A percentile compares a stretch with the other conserved stretches of the same genome.
phyloP scores from a whole-genome alignment of 2,113 vertebrate species.

The Forbesichthys papilliferus region DNA sequence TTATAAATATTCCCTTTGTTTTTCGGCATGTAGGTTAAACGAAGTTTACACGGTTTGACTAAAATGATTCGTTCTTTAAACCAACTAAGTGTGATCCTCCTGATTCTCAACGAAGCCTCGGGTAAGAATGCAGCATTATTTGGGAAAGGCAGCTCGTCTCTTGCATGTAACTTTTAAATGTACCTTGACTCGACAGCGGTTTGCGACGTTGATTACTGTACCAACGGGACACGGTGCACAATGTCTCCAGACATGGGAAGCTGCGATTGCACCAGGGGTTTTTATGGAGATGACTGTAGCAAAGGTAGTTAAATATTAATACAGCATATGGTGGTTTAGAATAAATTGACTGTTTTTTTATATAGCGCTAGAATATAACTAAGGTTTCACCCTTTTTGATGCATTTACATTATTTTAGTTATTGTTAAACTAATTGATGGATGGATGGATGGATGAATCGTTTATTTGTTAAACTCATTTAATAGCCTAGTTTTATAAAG shows the following conservation, averaged over 20 bases:
- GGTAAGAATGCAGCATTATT: conserved; percentile 46
- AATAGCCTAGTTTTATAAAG: neutral
- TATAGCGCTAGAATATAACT: too few relatives aligned
- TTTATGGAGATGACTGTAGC: neutral
- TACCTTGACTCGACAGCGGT: neutral
- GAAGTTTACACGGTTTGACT: too few relatives aligned
- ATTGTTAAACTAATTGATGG: too few relatives aligned
- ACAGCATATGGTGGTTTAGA: too few relatives aligned
- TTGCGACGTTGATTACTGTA: neutral
- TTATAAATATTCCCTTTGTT: neutral
- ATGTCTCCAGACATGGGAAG: neutral
- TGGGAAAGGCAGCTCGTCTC: neutral
- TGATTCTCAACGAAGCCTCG: conserved; percentile 38
- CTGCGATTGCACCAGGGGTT: neutral
- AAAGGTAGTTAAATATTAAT: neutral
- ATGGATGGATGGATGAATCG: too few relatives aligned
- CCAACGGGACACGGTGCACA: neutral
- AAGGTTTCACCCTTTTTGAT: too few relatives aligned
- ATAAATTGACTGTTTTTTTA: too few relatives aligned
- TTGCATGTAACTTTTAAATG: neutral
- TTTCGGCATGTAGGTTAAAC: neutral
- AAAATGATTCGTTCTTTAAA: neutral
- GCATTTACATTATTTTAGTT: too few relatives aligned
- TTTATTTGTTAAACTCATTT: too few relatives aligned
- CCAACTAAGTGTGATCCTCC: conserved; percentile 12